Conservation (phyloP, 2,797 vertebrate species). For the Coccyzus lansbergi region DNA sequence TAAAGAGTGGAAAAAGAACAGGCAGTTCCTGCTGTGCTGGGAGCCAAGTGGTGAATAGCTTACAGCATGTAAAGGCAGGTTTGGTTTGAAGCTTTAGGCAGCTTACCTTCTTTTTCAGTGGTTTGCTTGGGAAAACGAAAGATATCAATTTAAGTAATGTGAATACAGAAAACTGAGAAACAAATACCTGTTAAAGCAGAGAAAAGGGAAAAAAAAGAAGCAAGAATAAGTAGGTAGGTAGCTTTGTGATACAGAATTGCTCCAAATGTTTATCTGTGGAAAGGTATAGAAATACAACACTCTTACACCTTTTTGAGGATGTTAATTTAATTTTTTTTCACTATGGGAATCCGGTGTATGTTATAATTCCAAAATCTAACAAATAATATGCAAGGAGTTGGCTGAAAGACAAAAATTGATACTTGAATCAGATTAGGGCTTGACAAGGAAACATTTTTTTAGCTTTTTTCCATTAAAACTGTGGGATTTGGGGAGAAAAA, state of each 20-base stretch:
- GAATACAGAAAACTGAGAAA: background rate
- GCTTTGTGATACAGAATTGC: background rate
- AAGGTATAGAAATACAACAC: background rate
- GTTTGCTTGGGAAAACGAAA: background rate
- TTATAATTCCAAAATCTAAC: background rate
- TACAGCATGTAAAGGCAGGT: background rate
- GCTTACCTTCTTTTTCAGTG: background rate
- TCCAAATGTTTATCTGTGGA: background rate
- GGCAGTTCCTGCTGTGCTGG: background rate
- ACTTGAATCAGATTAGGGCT: background rate
- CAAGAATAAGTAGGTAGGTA: background rate
- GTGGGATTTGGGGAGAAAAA: background rate
- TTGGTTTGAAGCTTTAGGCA: background rate
- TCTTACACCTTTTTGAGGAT: background rate
- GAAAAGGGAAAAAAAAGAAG: fast-evolving
- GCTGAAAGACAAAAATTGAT: background rate
- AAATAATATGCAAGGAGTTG: background rate
- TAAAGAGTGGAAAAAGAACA: background rate
- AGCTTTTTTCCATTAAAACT: background rate
- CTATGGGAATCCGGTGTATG: background rate
- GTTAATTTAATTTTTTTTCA: background rate
- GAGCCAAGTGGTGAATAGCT: background rate
- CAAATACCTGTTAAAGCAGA: background rate
- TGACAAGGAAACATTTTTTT: background rate
- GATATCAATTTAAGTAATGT: background rate